Evolutionary conservation across 2,113 vertebrate genomes (phyloP).

Genomic region (Menidia beryllina): DNA sequence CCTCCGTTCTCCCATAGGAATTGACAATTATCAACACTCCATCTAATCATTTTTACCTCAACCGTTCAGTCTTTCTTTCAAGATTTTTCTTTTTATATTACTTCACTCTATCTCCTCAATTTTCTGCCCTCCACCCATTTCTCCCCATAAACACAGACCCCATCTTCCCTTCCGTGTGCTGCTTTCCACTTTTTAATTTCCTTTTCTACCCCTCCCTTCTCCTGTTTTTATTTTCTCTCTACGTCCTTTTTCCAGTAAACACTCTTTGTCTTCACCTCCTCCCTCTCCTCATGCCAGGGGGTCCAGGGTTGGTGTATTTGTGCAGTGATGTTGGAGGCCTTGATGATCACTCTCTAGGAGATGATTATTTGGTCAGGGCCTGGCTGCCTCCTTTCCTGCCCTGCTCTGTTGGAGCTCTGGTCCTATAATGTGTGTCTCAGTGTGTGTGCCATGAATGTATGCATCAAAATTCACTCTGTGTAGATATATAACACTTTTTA

Average conservation of each 20-base stretch:
- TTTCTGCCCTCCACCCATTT: not conserved
- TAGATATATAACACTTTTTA: conserved; percentile 32
- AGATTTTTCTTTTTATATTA: conserved; percentile 3
- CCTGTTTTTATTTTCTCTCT: conserved; percentile 42
- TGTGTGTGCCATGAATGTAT: conserved; percentile 35
- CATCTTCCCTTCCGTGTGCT: conserved; percentile 31
- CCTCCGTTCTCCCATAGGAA: conserved; percentile 1
- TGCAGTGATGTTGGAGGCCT: conserved; percentile 74
- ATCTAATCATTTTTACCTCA: not conserved
- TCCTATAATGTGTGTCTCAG: conserved; percentile 35
- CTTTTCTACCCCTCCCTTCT: conserved; percentile 27
- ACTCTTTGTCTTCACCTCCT: conserved; percentile 61
- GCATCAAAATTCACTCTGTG: conserved; percentile 13
- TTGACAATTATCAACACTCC: conserved; percentile 9
- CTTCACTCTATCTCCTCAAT: conserved; percentile 7
- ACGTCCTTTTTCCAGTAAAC: conserved; percentile 58
- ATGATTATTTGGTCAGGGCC: conserved; percentile 80
- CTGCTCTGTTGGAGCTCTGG: conserved; percentile 67
- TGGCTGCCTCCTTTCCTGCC: conserved; percentile 68
- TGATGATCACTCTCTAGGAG: conserved; percentile 78
- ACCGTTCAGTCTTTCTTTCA: not conserved
- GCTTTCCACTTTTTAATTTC: conserved; percentile 66
- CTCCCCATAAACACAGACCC: conserved; percentile 19
- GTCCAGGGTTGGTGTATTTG: conserved; percentile 72
- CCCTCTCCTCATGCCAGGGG: conserved; percentile 56